Evolutionary conservation across 1,140 invertebrate species (phyloP).

Genomic region (Lepidurus couesii): DNA sequence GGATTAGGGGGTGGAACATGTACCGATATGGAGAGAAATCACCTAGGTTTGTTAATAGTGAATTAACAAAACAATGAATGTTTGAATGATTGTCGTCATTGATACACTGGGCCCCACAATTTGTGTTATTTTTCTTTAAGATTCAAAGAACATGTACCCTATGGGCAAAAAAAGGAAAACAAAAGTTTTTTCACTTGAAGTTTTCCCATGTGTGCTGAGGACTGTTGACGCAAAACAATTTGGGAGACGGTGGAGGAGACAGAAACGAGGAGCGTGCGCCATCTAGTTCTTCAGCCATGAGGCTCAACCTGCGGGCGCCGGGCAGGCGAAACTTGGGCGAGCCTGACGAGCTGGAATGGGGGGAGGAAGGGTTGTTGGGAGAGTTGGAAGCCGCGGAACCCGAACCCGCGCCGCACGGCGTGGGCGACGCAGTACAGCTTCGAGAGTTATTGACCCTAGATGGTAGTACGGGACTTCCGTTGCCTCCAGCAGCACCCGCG

Average conservation of each 20-base stretch:
- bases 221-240: conserved; percentile 32
- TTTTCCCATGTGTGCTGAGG: conserved; percentile 32
- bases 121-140: not conserved
- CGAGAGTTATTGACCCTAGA: conserved; percentile 34
- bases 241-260: conserved; percentile 32
- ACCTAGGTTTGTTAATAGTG: not conserved
- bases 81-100: not conserved
- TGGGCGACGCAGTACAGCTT: conserved; percentile 51
- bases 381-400: conserved; percentile 24
- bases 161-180: not conserved
- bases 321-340: conserved; percentile 23
- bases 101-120: conserved; percentile 1
- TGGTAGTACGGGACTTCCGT: conserved; percentile 21
- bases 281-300: conserved; percentile 34
- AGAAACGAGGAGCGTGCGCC: conserved; percentile 26
- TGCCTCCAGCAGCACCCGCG: not conserved
- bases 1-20: not conserved
- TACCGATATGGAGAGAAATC: not conserved
- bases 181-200: conserved; percentile 29
- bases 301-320: conserved; percentile 22
- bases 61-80: not conserved
- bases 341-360: conserved; percentile 23
- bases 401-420: conserved; percentile 39
- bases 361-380: conserved; percentile 31
- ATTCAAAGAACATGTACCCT: not conserved